Conservation (phyloP, 2,113 vertebrate genomes). For the Phaethornis superciliosus region DNA sequence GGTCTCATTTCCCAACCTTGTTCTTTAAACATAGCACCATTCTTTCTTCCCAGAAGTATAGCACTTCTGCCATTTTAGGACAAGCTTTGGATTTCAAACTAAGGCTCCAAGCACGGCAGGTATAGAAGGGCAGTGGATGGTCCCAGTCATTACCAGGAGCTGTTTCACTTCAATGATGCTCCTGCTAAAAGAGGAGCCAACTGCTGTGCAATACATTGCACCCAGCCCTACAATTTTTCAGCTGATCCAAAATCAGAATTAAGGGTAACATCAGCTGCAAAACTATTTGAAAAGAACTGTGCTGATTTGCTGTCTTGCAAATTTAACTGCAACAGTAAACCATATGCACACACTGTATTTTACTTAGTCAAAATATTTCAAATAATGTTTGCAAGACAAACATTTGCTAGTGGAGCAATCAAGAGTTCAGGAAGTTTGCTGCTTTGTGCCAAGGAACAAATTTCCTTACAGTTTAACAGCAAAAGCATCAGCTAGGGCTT, state of each 20-base stretch:
- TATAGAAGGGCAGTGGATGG: not conserved
- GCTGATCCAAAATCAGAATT: not conserved
- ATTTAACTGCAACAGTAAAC: not conserved
- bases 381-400: not conserved
- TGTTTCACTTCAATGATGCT: not conserved
- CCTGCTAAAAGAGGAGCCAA: not conserved
- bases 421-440: not conserved
- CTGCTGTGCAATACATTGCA: not conserved
- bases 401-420: not conserved
- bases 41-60: conserved; percentile 1
- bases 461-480: conserved; percentile 7
- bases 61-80: not conserved
- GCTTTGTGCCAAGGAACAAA: conserved; percentile 1
- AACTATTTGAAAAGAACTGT: not conserved
- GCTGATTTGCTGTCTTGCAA: not conserved
- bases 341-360: not conserved
- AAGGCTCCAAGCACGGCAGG: not conserved
- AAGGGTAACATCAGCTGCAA: not conserved
- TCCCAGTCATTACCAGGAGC: not conserved
- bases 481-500: not conserved
- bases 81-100: not conserved
- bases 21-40: conserved; percentile 9
- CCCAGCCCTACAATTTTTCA: conserved; percentile 9
- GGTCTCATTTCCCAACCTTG: not conserved
- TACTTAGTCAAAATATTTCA: not conserved